Evolutionary conservation across 2,113 vertebrate genomes (phyloP).

Genomic region (Cyrtonyx montezumae): DNA sequence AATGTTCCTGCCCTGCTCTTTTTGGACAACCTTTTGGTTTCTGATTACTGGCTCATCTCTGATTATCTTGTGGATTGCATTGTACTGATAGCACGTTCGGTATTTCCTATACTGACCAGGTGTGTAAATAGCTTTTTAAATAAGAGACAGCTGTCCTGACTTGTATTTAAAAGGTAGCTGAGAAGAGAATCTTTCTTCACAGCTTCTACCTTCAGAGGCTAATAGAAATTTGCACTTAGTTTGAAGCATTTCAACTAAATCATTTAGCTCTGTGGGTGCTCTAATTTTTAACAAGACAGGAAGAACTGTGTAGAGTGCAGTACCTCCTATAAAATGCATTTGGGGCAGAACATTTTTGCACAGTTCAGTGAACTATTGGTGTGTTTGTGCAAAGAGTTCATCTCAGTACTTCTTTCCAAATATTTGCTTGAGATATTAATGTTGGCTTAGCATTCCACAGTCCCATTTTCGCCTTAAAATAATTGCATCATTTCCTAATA

Average conservation of each 20-base stretch:
- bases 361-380: neutral
- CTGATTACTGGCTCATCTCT: neutral
- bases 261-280: neutral
- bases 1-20: neutral
- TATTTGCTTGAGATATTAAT: neutral
- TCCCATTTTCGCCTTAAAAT: neutral
- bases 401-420: neutral
- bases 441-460: slow-evolving; percentile 2
- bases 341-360: neutral
- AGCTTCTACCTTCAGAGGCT: neutral
- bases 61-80: neutral
- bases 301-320: neutral
- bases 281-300: neutral
- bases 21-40: neutral
- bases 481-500: neutral
- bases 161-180: neutral
- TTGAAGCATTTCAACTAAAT: neutral
- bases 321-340: neutral
- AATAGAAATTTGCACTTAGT: neutral
- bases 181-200: neutral
- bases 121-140: neutral
- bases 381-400: neutral
- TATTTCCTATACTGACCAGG: neutral
- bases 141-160: neutral
- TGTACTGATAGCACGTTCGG: neutral